Evolutionary conservation across 2,113 vertebrate genomes (phyloP).

Genomic region (Parus major): DNA sequence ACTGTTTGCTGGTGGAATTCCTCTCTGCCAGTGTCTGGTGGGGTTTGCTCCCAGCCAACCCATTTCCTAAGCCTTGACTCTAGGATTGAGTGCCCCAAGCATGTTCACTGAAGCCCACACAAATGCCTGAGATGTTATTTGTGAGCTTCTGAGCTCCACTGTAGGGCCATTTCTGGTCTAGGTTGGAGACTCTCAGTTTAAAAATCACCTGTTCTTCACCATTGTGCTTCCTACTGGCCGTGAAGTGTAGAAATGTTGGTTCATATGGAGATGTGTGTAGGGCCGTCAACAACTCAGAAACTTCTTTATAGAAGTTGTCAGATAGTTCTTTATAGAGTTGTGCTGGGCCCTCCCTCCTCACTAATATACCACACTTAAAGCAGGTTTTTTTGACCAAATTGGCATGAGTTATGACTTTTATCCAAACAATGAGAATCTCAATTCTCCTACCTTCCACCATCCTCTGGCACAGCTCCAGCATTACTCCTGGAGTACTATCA

Average conservation of each 20-base stretch:
- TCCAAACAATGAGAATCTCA: background rate
- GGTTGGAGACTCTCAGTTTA: background rate
- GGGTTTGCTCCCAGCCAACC: background rate
- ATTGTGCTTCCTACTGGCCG: background rate
- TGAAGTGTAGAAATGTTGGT: background rate
- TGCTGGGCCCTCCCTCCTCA: background rate
- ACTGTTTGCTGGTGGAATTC: slow-evolving; percentile 15
- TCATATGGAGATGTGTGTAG: background rate
- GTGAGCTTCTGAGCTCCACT: background rate
- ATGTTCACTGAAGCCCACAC: background rate
- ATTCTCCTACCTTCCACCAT: background rate
- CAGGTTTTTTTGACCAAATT: background rate
- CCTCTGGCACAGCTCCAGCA: background rate
- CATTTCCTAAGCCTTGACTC: background rate
- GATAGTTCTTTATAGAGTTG: background rate
- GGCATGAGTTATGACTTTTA: background rate
- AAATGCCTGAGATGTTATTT: background rate
- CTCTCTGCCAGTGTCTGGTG: background rate
- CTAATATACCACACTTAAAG: background rate
- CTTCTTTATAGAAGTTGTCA: background rate
- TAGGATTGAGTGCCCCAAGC: background rate
- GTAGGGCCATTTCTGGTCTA: background rate
- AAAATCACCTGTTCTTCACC: background rate
- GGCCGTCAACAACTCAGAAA: background rate
- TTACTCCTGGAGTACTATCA: background rate